Evolutionary conservation across 2,113 vertebrate species (phyloP).

Genomic region (Gobiocypris rarus): DNA sequence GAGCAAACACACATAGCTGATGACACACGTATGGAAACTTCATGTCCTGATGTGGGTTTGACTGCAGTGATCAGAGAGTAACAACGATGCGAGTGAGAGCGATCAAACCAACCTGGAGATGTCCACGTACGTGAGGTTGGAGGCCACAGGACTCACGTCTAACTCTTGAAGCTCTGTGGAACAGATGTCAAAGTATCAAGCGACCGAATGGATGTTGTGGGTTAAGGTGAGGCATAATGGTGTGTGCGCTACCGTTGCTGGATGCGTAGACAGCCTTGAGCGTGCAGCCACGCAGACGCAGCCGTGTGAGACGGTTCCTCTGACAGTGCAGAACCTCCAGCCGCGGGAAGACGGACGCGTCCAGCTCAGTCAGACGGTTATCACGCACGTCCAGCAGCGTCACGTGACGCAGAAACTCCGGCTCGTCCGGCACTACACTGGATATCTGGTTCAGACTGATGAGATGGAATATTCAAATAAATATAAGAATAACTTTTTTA

Average conservation of each 20-base stretch:
- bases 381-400: constrained; percentile 93
- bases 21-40: background rate
- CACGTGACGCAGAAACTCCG: constrained; percentile 89
- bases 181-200: background rate
- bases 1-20: background rate
- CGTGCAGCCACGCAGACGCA: constrained; percentile 84
- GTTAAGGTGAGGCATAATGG: background rate
- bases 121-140: constrained; percentile 90
- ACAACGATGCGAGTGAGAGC: background rate
- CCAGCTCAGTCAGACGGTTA: constrained; percentile 87
- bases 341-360: constrained; percentile 86
- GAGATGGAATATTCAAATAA: background rate
- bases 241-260: constrained; percentile 77
- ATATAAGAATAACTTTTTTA: too few relatives aligned
- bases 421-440: constrained; percentile 77
- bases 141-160: constrained; percentile 89
- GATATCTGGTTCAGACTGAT: constrained; percentile 88
- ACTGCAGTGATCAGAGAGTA: background rate
- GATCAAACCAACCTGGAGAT: constrained; percentile 86
- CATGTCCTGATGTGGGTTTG: background rate
- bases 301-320: constrained; percentile 84
- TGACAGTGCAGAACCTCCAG: constrained; percentile 97
- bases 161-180: constrained; percentile 86
- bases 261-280: constrained; percentile 90
- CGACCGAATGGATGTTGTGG: background rate